These are phyloP conservation scores for Apteryx mantelli DNA, from an alignment of 2,113 vertebrate species.

Conservation along the genomic window DNA sequence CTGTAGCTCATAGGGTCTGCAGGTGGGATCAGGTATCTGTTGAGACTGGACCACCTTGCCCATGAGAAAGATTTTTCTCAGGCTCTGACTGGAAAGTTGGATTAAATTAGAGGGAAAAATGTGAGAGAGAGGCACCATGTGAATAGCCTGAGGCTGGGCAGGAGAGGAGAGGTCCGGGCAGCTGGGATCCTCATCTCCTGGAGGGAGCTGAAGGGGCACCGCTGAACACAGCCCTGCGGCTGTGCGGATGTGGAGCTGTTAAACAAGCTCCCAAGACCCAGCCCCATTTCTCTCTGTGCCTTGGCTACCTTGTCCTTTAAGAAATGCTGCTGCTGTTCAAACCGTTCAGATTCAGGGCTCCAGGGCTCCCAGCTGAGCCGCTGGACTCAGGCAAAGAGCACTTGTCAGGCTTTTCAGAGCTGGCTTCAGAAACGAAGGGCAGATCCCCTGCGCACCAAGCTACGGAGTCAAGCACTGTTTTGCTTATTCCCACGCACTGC, in stretches of 20 bases:
- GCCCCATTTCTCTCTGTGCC: neutral
- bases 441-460: too few species aligned
- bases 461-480: neutral
- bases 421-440: too few species aligned
- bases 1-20: neutral
- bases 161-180: too few species aligned
- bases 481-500: neutral
- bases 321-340: neutral
- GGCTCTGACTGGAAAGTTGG: too few species aligned
- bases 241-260: fast-evolving
- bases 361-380: neutral
- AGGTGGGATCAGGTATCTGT: neutral
- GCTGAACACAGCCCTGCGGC: neutral
- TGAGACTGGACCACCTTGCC: too few species aligned
- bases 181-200: too few species aligned
- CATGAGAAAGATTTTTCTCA: too few species aligned
- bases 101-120: too few species aligned
- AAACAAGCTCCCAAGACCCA: neutral
- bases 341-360: neutral
- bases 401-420: neutral
- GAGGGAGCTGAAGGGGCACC: neutral
- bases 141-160: too few species aligned
- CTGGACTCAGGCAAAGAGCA: neutral
- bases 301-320: neutral
- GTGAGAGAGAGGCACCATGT: too few species aligned